Evolutionary conservation across 2,797 vertebrate genomes (phyloP).

Genomic region (Lepidocolaptes lacrymiger): DNA sequence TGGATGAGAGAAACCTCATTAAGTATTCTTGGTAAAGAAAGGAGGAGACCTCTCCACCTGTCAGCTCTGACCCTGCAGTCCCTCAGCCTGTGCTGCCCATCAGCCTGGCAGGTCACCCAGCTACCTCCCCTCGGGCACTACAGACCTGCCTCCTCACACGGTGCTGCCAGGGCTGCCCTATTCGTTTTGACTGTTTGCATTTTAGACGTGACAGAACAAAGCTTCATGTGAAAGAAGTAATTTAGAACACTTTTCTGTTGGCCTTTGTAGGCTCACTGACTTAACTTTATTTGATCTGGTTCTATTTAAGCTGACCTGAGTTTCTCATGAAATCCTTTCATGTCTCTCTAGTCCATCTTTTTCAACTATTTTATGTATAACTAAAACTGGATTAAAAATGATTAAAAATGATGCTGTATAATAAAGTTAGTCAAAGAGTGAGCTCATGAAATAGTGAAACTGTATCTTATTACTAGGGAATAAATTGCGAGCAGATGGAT

Average conservation of each 20-base stretch:
- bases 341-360: not conserved
- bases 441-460: conserved; percentile 63
- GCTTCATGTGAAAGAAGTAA: not conserved
- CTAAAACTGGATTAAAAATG: conserved; percentile 8
- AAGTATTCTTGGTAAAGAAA: not conserved
- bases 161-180: not conserved
- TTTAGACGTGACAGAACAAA: conserved; percentile 1
- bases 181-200: not conserved
- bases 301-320: not conserved
- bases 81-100: not conserved
- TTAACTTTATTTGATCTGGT: not conserved
- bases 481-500: conserved; percentile 70
- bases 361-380: not conserved
- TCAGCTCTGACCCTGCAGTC: not conserved
- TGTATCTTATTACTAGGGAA: conserved; percentile 33
- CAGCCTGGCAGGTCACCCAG: not conserved
- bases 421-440: conserved; percentile 48
- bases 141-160: not conserved
- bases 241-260: not conserved
- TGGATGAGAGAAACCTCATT: not conserved
- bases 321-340: conserved; percentile 2
- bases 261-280: not conserved
- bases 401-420: conserved; percentile 48
- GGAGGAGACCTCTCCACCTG: not conserved
- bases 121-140: not conserved